Conservation (phyloP, 1,140 invertebrate genomes). For the Heliconius melpomene region DNA sequence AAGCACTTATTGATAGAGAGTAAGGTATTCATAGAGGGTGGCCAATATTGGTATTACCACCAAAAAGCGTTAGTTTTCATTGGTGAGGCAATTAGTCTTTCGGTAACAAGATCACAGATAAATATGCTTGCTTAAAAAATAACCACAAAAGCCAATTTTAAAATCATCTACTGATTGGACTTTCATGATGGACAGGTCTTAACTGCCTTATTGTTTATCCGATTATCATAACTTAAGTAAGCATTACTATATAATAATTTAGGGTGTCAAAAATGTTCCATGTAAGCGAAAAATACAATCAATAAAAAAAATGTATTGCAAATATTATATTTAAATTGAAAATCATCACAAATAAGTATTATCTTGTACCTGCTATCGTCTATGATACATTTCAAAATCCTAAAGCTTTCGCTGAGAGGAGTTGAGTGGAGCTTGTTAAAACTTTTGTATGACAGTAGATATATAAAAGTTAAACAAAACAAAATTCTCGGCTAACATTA, state of each 20-base stretch:
- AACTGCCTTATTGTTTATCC: neutral
- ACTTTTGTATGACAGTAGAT: constrained; percentile 27
- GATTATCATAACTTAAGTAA: neutral
- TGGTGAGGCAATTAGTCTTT: no score
- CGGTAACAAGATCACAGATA: no score
- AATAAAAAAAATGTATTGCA: no score
- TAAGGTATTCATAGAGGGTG: no score
- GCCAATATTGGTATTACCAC: no score
- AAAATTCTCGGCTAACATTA: constrained; percentile 30
- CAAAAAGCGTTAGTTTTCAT: no score
- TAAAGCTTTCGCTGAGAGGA: constrained; percentile 21
- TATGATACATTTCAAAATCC: constrained; percentile 14
- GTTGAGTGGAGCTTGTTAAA: constrained; percentile 37
- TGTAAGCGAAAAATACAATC: neutral
- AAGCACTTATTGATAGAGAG: no score
- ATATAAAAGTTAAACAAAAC: constrained; percentile 38
- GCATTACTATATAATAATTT: neutral
- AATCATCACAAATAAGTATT: neutral
- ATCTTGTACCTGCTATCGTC: constrained; percentile 2
- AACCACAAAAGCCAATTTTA: no score
- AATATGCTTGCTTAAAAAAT: no score
- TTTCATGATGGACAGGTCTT: no score
- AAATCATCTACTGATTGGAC: no score
- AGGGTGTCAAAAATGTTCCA: neutral
- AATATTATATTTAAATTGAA: neutral